Evolutionary conservation across 23 tunicate species (phyloP).

Genomic region (Aplidium turbinatum): DNA sequence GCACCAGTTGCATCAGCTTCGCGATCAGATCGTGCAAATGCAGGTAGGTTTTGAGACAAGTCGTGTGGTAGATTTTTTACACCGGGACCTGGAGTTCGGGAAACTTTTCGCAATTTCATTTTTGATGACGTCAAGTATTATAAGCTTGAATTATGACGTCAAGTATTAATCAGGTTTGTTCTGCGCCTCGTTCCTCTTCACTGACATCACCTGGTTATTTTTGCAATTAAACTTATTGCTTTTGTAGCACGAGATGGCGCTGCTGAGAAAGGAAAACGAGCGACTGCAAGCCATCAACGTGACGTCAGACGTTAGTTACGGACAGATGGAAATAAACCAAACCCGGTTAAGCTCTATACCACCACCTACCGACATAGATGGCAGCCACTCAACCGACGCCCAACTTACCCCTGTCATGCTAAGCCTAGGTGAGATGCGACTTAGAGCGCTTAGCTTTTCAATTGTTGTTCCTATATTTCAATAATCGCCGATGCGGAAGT

Average conservation of each 20-base stretch:
- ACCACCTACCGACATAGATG: conserved; percentile 10
- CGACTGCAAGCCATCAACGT: conserved; percentile 46
- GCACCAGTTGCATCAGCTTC: conserved; percentile 88
- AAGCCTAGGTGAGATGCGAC: no score
- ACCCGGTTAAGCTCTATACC: conserved; percentile 9
- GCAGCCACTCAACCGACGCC: conserved; percentile 3
- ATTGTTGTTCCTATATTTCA: no score
- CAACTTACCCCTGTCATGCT: conserved; percentile 5
- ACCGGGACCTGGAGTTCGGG: no score
- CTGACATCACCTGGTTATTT: no score
- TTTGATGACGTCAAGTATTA: not conserved
- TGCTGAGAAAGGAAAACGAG: conserved; percentile 80
- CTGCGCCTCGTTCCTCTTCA: no score
- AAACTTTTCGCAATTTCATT: not conserved
- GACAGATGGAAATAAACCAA: no score
- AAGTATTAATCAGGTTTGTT: not conserved
- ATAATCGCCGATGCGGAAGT: no score
- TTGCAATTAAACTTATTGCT: no score
- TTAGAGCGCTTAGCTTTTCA: no score
- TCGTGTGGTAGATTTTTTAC: no score
- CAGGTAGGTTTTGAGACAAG: conserved; percentile 47
- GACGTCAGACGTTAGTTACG: no score
- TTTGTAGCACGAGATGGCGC: conserved; percentile 82
- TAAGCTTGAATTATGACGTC: not conserved
- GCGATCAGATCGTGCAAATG: conserved; percentile 89